Conservation (phyloP, 2,888 invertebrate species). For the Cryptocephalus primarius region DNA sequence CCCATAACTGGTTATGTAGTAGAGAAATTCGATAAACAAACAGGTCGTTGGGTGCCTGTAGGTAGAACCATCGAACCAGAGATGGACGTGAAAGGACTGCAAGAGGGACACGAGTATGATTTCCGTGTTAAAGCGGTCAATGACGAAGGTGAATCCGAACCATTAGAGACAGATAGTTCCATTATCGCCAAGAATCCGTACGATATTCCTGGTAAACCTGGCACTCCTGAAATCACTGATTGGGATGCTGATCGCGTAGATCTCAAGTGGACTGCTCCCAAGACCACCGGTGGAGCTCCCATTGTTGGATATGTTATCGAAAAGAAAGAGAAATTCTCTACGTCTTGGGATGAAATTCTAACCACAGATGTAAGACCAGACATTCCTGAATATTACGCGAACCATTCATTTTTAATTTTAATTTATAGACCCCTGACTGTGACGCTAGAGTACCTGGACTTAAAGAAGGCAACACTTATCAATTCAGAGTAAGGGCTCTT, state of each 20-base stretch:
- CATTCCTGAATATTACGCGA: too few relatives aligned
- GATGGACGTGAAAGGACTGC: slow-evolving; percentile 78
- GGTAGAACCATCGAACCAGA: slow-evolving; percentile 79
- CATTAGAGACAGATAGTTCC: slow-evolving; percentile 79
- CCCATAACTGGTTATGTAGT: slow-evolving; percentile 87
- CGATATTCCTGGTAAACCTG: slow-evolving; percentile 77
- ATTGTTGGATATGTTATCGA: slow-evolving; percentile 82
- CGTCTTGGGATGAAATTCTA: slow-evolving; percentile 71
- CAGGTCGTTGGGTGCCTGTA: slow-evolving; percentile 89
- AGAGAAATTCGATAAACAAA: slow-evolving; percentile 85
- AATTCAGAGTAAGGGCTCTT: slow-evolving; percentile 88
- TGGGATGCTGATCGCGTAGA: slow-evolving; percentile 86
- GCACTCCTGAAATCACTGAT: slow-evolving; percentile 74
- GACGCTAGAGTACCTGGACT: slow-evolving; percentile 77
- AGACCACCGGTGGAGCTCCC: slow-evolving; percentile 66
- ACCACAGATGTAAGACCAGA: slow-evolving; percentile 50
- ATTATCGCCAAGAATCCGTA: slow-evolving; percentile 94
- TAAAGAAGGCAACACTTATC: slow-evolving; percentile 85
- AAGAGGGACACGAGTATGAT: slow-evolving; percentile 87
- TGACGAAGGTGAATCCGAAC: slow-evolving; percentile 92
- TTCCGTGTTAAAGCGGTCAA: slow-evolving; percentile 90
- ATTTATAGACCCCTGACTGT: slow-evolving; percentile 46
- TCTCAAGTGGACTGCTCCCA: slow-evolving; percentile 72
- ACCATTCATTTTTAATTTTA: neutral
- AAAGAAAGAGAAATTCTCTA: slow-evolving; percentile 72